Conservation (phyloP, 1,140 invertebrate species). For the Araneus ventricosus region DNA sequence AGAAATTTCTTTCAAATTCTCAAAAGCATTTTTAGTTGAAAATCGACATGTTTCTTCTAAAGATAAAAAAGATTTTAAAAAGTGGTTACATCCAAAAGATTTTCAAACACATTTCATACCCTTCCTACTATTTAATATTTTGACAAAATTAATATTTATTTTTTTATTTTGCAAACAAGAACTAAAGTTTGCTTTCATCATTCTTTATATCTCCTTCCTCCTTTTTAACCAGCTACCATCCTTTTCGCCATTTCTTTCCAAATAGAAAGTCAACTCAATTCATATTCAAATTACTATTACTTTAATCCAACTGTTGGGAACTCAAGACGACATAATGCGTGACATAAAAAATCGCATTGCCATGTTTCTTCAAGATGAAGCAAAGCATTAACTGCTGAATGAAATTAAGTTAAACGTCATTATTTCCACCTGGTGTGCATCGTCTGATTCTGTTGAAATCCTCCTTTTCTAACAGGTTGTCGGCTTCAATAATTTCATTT, state of each 20-base stretch:
- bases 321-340: not conserved
- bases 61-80: too few species aligned
- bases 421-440: not conserved
- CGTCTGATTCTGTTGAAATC: not conserved
- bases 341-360: not conserved
- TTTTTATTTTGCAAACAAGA: too few species aligned
- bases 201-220: too few species aligned
- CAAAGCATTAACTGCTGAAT: not conserved
- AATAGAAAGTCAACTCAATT: not conserved
- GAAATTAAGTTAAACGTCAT: not conserved
- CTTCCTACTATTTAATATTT: too few species aligned
- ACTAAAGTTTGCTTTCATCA: too few species aligned
- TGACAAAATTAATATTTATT: too few species aligned
- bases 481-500: not conserved
- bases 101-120: too few species aligned
- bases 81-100: too few species aligned
- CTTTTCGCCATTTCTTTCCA: not conserved
- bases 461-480: not conserved
- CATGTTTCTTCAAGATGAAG: not conserved
- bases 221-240: not conserved
- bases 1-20: too few species aligned
- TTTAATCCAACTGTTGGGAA: not conserved
- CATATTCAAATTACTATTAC: not conserved
- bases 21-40: too few species aligned
- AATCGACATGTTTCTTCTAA: too few species aligned